Evolutionary conservation across 2,113 vertebrate species (phyloP).

Genomic region (Camelus dromedarius): DNA sequence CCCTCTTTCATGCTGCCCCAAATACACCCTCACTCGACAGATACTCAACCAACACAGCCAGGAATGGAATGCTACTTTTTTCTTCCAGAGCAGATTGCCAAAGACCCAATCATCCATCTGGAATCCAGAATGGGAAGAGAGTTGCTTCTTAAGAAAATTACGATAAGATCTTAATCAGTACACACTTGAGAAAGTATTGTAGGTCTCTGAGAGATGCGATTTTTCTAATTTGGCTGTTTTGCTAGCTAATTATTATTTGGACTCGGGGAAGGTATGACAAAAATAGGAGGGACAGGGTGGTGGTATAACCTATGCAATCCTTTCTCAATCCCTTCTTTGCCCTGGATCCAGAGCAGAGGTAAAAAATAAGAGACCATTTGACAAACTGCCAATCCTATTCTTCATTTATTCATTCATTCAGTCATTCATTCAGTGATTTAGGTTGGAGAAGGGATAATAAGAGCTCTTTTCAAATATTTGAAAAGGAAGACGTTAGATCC

Average conservation of each 20-base stretch:
- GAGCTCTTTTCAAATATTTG: slow-evolving; percentile 3
- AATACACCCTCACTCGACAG: not conserved
- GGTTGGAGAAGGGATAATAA: not conserved
- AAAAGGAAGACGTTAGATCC: not conserved
- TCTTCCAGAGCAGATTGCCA: slow-evolving; percentile 31
- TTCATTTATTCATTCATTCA: not conserved
- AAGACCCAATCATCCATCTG: not conserved
- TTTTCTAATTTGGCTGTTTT: slow-evolving; percentile 13
- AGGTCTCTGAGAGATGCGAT: not conserved
- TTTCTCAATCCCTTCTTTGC: not conserved
- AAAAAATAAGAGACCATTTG: not conserved
- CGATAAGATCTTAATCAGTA: not conserved
- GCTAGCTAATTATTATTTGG: not conserved
- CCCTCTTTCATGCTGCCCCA: not conserved
- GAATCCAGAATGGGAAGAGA: slow-evolving; percentile 46
- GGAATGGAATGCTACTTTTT: not conserved
- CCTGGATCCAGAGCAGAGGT: not conserved
- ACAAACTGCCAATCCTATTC: not conserved
- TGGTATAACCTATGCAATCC: not conserved
- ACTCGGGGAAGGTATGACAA: not conserved
- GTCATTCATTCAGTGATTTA: not conserved
- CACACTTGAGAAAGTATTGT: not conserved
- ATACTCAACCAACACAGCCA: not conserved
- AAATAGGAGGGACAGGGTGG: not conserved
- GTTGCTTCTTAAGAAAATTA: slow-evolving; percentile 47